phyloP scores from a whole-genome alignment of 2,113 vertebrate genomes.

The Psilopogon haemacephalus region DNA sequence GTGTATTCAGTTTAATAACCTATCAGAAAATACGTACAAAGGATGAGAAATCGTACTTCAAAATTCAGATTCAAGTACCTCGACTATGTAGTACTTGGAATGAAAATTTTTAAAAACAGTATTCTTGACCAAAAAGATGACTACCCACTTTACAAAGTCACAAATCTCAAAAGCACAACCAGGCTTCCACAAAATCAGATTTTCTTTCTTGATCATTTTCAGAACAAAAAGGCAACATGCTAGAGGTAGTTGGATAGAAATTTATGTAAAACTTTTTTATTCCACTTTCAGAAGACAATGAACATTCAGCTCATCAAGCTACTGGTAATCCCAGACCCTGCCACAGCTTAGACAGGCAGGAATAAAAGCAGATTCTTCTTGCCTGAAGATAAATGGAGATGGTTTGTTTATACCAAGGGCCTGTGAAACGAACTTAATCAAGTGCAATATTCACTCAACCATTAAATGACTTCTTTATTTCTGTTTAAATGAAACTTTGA shows the following conservation, averaged over 20 bases:
- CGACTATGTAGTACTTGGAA: background rate
- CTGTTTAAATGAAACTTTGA: conserved; percentile 9
- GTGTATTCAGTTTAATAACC: background rate
- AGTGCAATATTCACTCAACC: background rate
- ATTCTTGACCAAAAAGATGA: background rate
- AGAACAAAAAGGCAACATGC: background rate
- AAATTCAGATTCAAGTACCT: background rate
- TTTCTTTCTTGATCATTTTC: background rate
- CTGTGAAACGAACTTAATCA: background rate
- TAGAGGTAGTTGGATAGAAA: background rate
- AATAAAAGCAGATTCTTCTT: background rate
- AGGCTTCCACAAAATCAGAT: background rate
- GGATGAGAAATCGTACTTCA: background rate
- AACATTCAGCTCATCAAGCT: background rate
- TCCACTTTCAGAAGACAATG: background rate
- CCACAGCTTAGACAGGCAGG: background rate
- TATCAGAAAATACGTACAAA: background rate
- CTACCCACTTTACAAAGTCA: background rate
- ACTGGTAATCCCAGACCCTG: background rate
- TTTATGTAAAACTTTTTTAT: background rate
- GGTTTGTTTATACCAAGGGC: background rate
- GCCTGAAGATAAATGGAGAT: background rate
- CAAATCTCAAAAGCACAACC: background rate
- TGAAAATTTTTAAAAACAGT: background rate
- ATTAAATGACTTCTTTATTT: background rate